Percentiles rank a stretch among this genome's conserved stretches.
Evolutionary conservation across 2,888 invertebrate genomes (phyloP).

Genomic region (Horisme vitalbata): DNA sequence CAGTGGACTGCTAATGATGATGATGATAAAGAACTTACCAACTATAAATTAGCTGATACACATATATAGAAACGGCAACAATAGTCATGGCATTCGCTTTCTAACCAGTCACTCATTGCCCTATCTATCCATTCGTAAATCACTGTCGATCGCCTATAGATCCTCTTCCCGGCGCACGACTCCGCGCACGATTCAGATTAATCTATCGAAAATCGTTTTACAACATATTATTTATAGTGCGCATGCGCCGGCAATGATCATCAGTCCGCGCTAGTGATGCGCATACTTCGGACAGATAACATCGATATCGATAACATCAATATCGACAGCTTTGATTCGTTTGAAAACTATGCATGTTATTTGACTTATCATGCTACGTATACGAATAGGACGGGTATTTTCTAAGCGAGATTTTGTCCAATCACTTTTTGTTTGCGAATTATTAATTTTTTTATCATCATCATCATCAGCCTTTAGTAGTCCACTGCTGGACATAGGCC

Average conservation of each 20-base stretch:
- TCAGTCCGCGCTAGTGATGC: slow-evolving; percentile 78
- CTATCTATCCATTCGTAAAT: slow-evolving; percentile 58
- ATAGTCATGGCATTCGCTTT: slow-evolving; percentile 19
- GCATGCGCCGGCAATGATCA: slow-evolving; percentile 79
- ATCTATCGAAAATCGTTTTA: slow-evolving; percentile 84
- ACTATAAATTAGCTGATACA: neutral
- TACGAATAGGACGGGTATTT: slow-evolving; percentile 8
- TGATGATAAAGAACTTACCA: no score
- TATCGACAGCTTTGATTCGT: no score
- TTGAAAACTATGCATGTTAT: slow-evolving; percentile 35
- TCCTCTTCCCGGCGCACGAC: slow-evolving; percentile 76
- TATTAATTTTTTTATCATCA: no score
- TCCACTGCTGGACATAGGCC: no score
- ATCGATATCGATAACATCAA: slow-evolving; percentile 33
- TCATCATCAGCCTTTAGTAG: no score
- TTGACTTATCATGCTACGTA: slow-evolving; percentile 41
- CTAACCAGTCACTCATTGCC: slow-evolving; percentile 27
- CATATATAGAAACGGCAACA: slow-evolving; percentile 7
- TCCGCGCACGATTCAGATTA: slow-evolving; percentile 82
- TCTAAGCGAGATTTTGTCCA: no score
- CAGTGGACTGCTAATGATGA: no score
- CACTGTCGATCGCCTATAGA: slow-evolving; percentile 77
- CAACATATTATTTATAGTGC: slow-evolving; percentile 83
- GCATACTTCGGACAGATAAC: slow-evolving; percentile 36
- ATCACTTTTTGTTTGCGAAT: no score